Evolutionary conservation across 2,113 vertebrate species (phyloP).

Genomic region (Tor tambroides): DNA sequence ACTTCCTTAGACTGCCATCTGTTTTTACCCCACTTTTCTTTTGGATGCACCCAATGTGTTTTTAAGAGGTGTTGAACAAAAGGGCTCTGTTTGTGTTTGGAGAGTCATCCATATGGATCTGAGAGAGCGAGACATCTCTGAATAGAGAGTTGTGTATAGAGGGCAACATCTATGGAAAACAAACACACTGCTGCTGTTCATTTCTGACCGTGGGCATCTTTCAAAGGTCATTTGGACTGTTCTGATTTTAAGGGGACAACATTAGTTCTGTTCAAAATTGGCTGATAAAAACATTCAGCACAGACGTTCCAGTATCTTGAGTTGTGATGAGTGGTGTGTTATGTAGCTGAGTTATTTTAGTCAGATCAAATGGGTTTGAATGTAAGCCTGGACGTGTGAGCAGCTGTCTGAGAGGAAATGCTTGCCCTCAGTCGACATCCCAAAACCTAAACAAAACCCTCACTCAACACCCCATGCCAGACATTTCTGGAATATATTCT

Average conservation of each 20-base stretch:
- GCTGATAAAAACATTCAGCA: neutral
- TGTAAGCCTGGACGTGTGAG: slow-evolving; percentile 8
- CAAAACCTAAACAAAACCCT: slow-evolving; percentile 68
- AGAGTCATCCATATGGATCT: slow-evolving; percentile 45
- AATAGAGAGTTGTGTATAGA: slow-evolving; percentile 12
- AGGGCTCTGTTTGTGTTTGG: slow-evolving; percentile 35
- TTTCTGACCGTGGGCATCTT: neutral
- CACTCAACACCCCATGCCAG: slow-evolving; percentile 57
- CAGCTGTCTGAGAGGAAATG: slow-evolving; percentile 60
- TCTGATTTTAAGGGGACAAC: neutral
- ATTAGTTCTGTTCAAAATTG: neutral
- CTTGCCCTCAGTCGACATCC: slow-evolving; percentile 51
- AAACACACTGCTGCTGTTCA: slow-evolving; percentile 5
- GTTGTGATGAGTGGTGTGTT: slow-evolving; percentile 45
- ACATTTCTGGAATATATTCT: slow-evolving; percentile 77
- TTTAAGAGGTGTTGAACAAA: slow-evolving; percentile 53
- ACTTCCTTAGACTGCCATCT: slow-evolving; percentile 38
- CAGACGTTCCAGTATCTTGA: neutral
- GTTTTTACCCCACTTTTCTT: slow-evolving; percentile 24
- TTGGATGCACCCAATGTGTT: slow-evolving; percentile 41
- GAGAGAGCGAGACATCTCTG: neutral
- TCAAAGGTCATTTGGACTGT: slow-evolving; percentile 1
- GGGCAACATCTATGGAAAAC: neutral
- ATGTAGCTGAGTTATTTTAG: slow-evolving; percentile 35
- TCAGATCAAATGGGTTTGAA: neutral